Evolutionary conservation across 1,140 invertebrate genomes (phyloP), one percentile per base, ranked within the genome.

Genomic region (Drosophila kohkoa): DNA sequence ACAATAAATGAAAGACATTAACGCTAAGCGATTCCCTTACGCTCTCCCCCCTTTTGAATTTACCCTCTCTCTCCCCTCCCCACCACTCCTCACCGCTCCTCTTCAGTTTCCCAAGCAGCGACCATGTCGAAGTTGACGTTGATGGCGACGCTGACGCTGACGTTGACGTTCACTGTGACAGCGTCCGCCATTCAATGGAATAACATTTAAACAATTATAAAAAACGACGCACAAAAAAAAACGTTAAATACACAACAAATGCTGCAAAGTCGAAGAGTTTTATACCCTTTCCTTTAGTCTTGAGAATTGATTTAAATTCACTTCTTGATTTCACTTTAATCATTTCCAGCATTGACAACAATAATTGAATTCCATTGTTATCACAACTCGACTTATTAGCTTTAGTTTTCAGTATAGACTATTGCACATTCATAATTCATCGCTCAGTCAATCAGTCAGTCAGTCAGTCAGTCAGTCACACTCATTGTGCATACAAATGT

Each of bases 1-100:
- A 86, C 82, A 86, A 87, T 86, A 86, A 86, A 86, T 86, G 82
- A 82, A 79, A 82, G 83, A 86, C 82, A 86, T 86, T 86, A 86
- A 82, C 77, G 82, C 82, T 86, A 86, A 86, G 82, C 82, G 83
- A 77, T 86, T 74, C 55, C 10, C 57, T 51, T 51, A 5, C 16
- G 1, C 10, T 8, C 43, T 41, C 59, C n/a, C 45, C 59, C 51
- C n/a, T 58, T 63, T 54, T 62, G 59, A 43, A 20, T 20, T 3
- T 6, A 20, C 25, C 28, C 58, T 8, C 10, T 20, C 7, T 5
- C 35, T 7, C 8, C 6, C 20, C 1, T 0, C 15, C 30, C 10
- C 7, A 5, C 7, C 13, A 1, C 15, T 30, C 8, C 30, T 28
- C 5, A 7, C 3, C 1, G 16, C 28, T 11, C 15, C 11, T 32